phyloP scores from a whole-genome alignment of 2,797 vertebrate species.

The Ptychobarbus kaznakovi region DNA sequence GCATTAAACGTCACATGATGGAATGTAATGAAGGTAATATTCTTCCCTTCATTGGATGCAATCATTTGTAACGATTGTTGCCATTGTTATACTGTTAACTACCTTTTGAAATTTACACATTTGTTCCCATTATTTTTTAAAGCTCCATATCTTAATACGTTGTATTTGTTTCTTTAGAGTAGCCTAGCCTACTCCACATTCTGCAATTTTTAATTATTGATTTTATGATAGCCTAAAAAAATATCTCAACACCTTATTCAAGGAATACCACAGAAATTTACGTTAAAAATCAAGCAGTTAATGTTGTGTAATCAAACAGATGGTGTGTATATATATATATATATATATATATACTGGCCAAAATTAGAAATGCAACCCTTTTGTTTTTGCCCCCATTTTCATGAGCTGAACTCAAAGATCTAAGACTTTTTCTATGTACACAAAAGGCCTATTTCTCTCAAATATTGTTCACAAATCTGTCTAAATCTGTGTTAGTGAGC shows the following conservation, averaged over 20 bases:
- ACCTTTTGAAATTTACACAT: not conserved
- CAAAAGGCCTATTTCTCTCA: too few species aligned
- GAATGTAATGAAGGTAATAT: constrained; percentile 22
- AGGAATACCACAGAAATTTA: not conserved
- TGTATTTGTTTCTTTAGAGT: not conserved
- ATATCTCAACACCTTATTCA: not conserved
- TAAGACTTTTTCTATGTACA: too few species aligned
- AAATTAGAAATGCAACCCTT: too few species aligned
- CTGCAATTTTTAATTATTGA: not conserved
- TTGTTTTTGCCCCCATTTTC: too few species aligned
- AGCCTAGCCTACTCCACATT: not conserved
- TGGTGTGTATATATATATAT: too few species aligned
- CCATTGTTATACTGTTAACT: not conserved
- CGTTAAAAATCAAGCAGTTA: too few species aligned
- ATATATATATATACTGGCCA: too few species aligned
- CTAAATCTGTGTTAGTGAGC: too few species aligned
- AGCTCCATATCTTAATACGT: not conserved
- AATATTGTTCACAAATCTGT: too few species aligned
- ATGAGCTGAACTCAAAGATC: too few species aligned
- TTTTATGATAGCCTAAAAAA: not conserved
- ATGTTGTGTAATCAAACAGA: too few species aligned
- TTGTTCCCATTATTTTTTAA: not conserved
- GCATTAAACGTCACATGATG: constrained; percentile 37
- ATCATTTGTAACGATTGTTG: not conserved
- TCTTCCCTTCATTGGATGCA: not conserved